phyloP scores from a whole-genome alignment of 2,113 vertebrate genomes.

The Raja brachyura region DNA sequence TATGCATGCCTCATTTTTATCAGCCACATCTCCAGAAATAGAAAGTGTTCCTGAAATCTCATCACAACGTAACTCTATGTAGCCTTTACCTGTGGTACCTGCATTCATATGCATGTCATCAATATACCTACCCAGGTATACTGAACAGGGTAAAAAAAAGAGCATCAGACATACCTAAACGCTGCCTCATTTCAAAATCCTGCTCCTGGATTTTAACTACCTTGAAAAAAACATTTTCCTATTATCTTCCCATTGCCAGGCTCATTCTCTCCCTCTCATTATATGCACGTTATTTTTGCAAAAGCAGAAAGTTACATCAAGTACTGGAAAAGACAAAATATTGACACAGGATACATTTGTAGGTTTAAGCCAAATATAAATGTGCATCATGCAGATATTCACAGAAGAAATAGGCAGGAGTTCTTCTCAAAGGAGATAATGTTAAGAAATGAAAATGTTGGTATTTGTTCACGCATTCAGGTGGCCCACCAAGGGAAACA shows the following conservation, averaged over 20 bases:
- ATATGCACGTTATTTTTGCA: background rate
- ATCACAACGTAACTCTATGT: background rate
- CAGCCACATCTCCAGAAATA: background rate
- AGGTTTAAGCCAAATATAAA: background rate
- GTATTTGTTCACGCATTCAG: too few relatives aligned
- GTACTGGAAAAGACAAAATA: background rate
- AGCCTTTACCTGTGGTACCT: background rate
- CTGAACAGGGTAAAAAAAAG: background rate
- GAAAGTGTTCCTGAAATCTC: background rate
- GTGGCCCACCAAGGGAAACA: background rate
- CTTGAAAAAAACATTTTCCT: background rate
- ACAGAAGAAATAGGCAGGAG: too few relatives aligned
- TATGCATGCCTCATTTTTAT: background rate
- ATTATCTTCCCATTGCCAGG: background rate
- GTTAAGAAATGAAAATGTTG: background rate
- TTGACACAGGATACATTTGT: background rate
- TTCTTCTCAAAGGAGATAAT: background rate
- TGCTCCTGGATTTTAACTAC: background rate
- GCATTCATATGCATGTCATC: background rate
- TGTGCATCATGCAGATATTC: background rate
- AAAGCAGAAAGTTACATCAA: background rate
- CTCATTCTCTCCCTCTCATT: background rate
- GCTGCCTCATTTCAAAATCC: background rate
- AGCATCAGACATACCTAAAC: background rate
- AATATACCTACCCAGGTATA: background rate